Evolutionary conservation across 2,888 invertebrate genomes (phyloP), one percentile per base, ranked within the genome.

Genomic region (Papilio demoleus): DNA sequence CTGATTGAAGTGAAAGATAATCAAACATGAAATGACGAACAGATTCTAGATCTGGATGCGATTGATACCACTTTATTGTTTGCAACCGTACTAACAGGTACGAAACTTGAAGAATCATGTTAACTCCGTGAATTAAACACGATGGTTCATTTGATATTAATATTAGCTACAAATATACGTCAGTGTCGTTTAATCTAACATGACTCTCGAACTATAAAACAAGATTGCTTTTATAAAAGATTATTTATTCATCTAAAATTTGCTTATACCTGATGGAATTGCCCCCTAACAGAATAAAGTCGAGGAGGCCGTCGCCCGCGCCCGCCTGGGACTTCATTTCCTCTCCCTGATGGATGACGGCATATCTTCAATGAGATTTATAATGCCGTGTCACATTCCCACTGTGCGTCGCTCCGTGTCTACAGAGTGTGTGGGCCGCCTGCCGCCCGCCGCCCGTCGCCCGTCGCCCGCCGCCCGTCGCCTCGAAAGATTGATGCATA

Each of bases 281-380:
- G 68, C 40, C 50, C 62, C 63, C 58, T 67, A 67, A 67, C 60
- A 34, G 61, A 62, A 62, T 62, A 53, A 67, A 67, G 50, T 62
- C 56, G 34, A 58, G 56, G 40, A 65, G 50, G 53, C 42, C n/a
- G 36, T 36, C 65, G 50, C 59, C 67, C 59, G 68, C 50, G 47
- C 58, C 61, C 68, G 70, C 68, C 66, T 67, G 79, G 84, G 85
- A 85, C 87, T 91, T 90, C 91, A 92, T 92, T 92, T 92, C 92
- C 92, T 88, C 79, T 79, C 75, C 67, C 82, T 92, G 92, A 92
- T 92, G 88, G 92, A 92, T 92, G 90, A 81, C 83, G 77, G 80
- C 82, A 83, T 88, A 87, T 90, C 90, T 90, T 82, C 90, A 90
- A 91, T 89, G 87, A 89, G 88, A 90, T 92, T 92, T 91, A 89